These are phyloP conservation scores for Drosophila chauvacae DNA, from an alignment of 1,140 invertebrate species.

Conservation along the genomic window DNA sequence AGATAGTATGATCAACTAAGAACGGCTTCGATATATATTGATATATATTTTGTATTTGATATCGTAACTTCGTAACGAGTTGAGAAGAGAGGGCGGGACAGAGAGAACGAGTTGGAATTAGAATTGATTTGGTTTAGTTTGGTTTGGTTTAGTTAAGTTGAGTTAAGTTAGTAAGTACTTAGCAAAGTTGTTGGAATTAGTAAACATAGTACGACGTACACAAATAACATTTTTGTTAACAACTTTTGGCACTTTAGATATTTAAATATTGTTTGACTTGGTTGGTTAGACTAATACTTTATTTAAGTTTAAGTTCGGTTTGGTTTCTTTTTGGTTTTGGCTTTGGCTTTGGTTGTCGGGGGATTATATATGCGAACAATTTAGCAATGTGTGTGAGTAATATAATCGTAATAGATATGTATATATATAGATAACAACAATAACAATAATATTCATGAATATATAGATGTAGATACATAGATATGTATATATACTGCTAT, in stretches of 20 bases:
- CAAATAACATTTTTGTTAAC: conserved; percentile 78
- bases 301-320: conserved; percentile 69
- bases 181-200: conserved; percentile 77
- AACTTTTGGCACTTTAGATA: conserved; percentile 73
- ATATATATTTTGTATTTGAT: conserved; percentile 46
- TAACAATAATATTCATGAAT: conserved; percentile 83
- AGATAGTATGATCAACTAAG: conserved; percentile 78
- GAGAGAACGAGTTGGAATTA: conserved; percentile 61
- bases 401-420: conserved; percentile 79
- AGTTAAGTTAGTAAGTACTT: conserved; percentile 63
- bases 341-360: conserved; percentile 56
- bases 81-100: conserved; percentile 61
- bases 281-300: conserved; percentile 79
- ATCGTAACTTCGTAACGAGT: conserved; percentile 63
- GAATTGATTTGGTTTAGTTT: conserved; percentile 54
- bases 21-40: conserved; percentile 70
- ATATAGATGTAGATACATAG: conserved; percentile 74
- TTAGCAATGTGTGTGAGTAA: conserved; percentile 82
- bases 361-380: conserved; percentile 82
- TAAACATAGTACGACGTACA: conserved; percentile 83
- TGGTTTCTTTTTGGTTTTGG: conserved; percentile 62
- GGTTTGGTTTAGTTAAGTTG: conserved; percentile 61
- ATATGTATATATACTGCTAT: conserved; percentile 59
- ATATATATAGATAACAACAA: conserved; percentile 81
- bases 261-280: conserved; percentile 64